Evolutionary conservation across 2,888 invertebrate genomes (phyloP), one percentile per base, ranked within the genome.

Genomic region (Magallana nippona): DNA sequence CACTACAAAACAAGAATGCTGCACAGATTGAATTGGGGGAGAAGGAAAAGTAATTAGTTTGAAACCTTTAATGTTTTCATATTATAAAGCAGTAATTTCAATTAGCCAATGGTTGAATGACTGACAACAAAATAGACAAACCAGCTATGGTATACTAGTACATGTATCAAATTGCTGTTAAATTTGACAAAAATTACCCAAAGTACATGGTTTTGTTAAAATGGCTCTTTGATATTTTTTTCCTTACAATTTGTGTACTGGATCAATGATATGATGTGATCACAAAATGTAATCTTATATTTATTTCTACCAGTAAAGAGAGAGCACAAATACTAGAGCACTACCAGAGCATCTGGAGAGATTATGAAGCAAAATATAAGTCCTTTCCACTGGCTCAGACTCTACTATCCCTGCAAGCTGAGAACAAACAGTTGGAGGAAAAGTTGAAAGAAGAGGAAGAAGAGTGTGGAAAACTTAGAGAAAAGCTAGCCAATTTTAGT

Each of bases 291-390:
- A 11, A 62, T 19, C 13, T 57, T n/a, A 15, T 19, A 22, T 19
- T 32, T 57, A 58, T 3, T 62, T 32, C 32, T 81, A 27, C n/a
- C 56, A 90, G 90, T 60, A 71, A 56, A 55, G 85, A 88, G 79
- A 82, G 86, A 58, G 62, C 57, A 11, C 82, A 83, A 8, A 83
- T 88, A 1, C 56, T 89, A 58, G 63, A 87, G 60, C 87, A 89
- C 77, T 90, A 90, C 55, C 79, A 63, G 71, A 84, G 81, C 57
- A 87, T 89, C 22, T 89, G 89, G 88, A 77, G 79, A 22, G 89
- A 90, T 77, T 90, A 89, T 78, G 83, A 86, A 55, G 84, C 80
- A 1, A 89, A 87, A 44, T 90, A 90, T 82, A 85, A 88, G 82
- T 83, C 84, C 11, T 87, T 89, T 82, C 87, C 88, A 13, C 81